A percentile compares a stretch with the other conserved stretches of the same genome.
Evolutionary conservation across 2,797 vertebrate genomes (phyloP).

Genomic region (Rachycentron canadum): DNA sequence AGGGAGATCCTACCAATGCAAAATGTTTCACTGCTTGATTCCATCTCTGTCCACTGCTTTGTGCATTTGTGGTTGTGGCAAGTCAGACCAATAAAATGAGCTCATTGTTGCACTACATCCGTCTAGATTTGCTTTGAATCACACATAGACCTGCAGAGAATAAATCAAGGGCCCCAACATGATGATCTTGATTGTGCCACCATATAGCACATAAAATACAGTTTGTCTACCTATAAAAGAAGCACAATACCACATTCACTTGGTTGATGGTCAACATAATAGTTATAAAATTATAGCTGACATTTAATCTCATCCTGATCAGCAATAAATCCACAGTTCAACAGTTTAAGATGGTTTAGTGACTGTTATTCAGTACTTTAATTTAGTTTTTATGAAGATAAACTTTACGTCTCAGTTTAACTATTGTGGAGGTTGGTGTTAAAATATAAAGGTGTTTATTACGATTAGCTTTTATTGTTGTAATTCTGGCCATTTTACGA

Average conservation of each 20-base stretch:
- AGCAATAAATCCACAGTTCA: too few species aligned
- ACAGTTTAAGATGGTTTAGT: too few species aligned
- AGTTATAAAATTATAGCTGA: background rate
- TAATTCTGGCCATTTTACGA: too few species aligned
- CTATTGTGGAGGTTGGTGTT: too few species aligned
- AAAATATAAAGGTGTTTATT: too few species aligned
- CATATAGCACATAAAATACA: too few species aligned
- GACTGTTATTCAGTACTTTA: too few species aligned
- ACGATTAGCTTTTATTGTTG: too few species aligned
- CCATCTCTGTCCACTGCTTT: constrained; percentile 55
- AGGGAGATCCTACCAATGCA: constrained; percentile 1
- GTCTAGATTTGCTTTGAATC: background rate
- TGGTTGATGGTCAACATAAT: background rate
- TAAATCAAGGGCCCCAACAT: background rate
- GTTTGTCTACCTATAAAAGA: too few species aligned
- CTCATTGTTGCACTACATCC: constrained; percentile 38
- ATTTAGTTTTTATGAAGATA: too few species aligned
- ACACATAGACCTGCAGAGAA: background rate
- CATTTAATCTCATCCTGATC: too few species aligned
- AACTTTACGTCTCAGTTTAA: too few species aligned
- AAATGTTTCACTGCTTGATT: constrained; percentile 39
- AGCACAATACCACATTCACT: background rate
- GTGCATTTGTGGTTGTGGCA: constrained; percentile 71
- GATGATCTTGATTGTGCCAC: background rate
- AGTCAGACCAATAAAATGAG: constrained; percentile 67